Evolutionary conservation across 2,888 invertebrate genomes (phyloP).

Genomic region (Galerucella pusilla): DNA sequence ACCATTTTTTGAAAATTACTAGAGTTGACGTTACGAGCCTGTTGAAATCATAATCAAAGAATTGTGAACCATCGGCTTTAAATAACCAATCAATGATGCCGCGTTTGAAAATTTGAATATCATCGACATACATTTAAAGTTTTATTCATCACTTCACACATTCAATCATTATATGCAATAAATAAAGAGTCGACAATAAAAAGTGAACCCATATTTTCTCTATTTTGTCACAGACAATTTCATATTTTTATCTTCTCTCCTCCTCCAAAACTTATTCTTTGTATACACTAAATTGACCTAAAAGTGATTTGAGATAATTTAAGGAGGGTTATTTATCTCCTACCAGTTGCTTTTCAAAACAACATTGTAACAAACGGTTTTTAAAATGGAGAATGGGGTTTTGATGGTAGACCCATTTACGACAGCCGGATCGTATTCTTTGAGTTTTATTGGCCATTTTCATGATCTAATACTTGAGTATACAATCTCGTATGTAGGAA

Average conservation of each 20-base stretch:
- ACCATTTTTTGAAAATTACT: no score
- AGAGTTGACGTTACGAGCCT: no score
- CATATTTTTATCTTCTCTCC: background rate
- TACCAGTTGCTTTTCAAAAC: constrained; percentile 24
- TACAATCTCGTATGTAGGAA: constrained; percentile 27
- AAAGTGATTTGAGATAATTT: background rate
- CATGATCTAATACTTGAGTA: constrained; percentile 33
- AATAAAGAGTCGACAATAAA: no score
- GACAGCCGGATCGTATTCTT: constrained; percentile 16
- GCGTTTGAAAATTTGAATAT: no score
- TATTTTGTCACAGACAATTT: background rate
- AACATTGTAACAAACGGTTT: constrained; percentile 32
- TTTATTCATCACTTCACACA: no score
- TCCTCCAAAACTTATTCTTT: background rate
- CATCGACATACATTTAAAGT: no score
- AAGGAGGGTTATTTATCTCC: constrained; percentile 2
- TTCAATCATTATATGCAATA: no score
- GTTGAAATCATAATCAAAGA: no score
- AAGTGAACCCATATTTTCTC: no score
- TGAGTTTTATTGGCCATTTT: constrained; percentile 31
- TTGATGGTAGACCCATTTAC: constrained; percentile 26
- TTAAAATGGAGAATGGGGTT: constrained; percentile 24
- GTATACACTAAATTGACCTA: background rate
- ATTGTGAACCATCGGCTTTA: no score
- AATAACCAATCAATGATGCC: no score